phyloP scores from a whole-genome alignment of 2,113 vertebrate species.

The Engraulis encrasicolus region DNA sequence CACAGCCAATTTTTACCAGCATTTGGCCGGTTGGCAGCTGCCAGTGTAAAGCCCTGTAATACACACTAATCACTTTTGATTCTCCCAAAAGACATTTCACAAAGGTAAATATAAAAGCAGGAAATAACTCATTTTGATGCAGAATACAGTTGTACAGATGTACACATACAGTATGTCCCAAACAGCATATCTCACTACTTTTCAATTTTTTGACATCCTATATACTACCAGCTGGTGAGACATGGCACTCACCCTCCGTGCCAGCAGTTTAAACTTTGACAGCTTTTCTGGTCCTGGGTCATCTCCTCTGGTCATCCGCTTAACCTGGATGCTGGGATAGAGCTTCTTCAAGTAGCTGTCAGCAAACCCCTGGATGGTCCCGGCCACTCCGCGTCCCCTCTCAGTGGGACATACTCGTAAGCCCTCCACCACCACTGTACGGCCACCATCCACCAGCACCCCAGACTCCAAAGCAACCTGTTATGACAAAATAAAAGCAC shows the following conservation, averaged over 20 bases:
- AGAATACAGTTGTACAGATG: not conserved
- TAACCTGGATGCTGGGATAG: conserved; percentile 50
- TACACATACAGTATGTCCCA: not conserved
- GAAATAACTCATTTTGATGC: not conserved
- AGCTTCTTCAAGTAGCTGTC: conserved; percentile 48
- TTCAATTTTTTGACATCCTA: too few relatives aligned
- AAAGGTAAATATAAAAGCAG: not conserved
- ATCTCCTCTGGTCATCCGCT: conserved; percentile 45
- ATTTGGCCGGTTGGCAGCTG: too few relatives aligned
- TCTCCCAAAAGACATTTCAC: too few relatives aligned
- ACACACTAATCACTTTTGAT: too few relatives aligned
- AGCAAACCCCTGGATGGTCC: conserved; percentile 50
- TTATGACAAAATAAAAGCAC: not conserved
- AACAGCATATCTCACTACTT: too few relatives aligned
- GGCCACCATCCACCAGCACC: conserved; percentile 55
- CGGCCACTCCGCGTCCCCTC: conserved; percentile 55
- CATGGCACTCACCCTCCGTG: conserved; percentile 39
- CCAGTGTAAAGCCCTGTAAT: too few relatives aligned
- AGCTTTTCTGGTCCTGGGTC: conserved; percentile 47
- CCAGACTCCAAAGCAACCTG: conserved; percentile 60
- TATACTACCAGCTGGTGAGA: too few relatives aligned
- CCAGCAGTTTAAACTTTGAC: conserved; percentile 49
- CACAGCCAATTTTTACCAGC: too few relatives aligned
- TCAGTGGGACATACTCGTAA: conserved; percentile 55
- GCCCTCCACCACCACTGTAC: conserved; percentile 57